A percentile compares a stretch with the other conserved stretches of the same genome.
These are phyloP conservation scores for Pristionchus exspectatus DNA, from an alignment of 2,888 invertebrate genomes.

Conservation along the genomic window DNA sequence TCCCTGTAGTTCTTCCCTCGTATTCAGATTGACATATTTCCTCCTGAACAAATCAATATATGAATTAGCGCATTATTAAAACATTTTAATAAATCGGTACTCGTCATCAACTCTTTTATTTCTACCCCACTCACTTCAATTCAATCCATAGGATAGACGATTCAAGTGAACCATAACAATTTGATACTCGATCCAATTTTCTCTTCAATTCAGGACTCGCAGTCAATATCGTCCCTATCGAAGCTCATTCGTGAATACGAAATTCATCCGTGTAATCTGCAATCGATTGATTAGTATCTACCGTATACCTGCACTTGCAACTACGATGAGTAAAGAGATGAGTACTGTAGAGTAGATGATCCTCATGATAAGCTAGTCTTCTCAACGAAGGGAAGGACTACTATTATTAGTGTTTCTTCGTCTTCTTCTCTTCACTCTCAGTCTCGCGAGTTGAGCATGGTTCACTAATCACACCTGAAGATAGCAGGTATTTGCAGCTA, in stretches of 20 bases:
- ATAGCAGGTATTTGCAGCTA: too few species aligned
- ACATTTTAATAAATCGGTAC: not conserved
- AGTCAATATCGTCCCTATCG: conserved; percentile 63
- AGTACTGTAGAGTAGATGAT: not conserved
- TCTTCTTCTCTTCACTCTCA: conserved; percentile 41
- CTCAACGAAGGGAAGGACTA: not conserved
- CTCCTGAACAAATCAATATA: conserved; percentile 53
- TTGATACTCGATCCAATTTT: conserved; percentile 58
- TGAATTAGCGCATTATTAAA: not conserved
- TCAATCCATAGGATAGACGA: conserved; percentile 76
- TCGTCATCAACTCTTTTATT: not conserved
- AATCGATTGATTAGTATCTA: not conserved
- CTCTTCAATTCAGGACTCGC: conserved; percentile 66
- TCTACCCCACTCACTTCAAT: conserved; percentile 59
- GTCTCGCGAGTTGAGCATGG: conserved; percentile 18
- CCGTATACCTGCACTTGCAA: conserved; percentile 30
- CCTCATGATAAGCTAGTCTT: not conserved
- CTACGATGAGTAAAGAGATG: not conserved
- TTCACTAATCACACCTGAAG: conserved; percentile 51
- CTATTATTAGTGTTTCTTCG: conserved; percentile 42
- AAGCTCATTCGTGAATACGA: conserved; percentile 76
- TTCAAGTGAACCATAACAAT: conserved; percentile 75
- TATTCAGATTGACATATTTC: conserved; percentile 49
- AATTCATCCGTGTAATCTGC: conserved; percentile 64
- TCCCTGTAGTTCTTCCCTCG: conserved; percentile 44